Evolutionary conservation across 2,797 vertebrate species (phyloP), one percentile per base, ranked within the genome.

Genomic region (Parotocinclus haroldoi): DNA sequence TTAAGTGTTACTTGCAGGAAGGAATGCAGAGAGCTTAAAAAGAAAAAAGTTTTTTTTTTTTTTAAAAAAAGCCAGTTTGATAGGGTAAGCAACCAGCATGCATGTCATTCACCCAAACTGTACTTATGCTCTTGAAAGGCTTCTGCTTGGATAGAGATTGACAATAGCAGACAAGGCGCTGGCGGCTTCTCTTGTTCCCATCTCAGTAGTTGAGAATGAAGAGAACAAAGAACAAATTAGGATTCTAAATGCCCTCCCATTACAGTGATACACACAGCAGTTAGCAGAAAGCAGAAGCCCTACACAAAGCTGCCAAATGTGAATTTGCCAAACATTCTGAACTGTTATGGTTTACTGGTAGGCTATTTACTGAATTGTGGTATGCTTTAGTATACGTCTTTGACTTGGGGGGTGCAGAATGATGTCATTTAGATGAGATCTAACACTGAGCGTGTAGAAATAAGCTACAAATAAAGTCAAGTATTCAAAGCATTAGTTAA

Each of bases 201-300:
- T 84, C 82, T 58, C 73, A 40, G 75, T 42, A 17, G 74, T 60
- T 71, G 72, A 78, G 75, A 79, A 69, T 4, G 12, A 69, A 66
- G 72, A 76, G 75, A 86, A 87, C 86, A 88, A 89, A 83, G 76
- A 80, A 69, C 69, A 78, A 76, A 89, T 89, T 89, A 87, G 79
- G 76, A 57, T 54, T 9, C 70, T 83, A 82, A 87, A 90, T 87
- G 78, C 78, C 73, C 72, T 62, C 69, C 85, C 78, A 85, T 88
- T 89, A 83, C 78, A 81, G 37, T 61, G 83, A 88, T 80, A 85
- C 78, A 81, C 76, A 87, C 79, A 85, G 82, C 74, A 80, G 78
- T 76, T 75, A 76, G 73, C 59, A 55, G 11, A 27, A 27, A 27
- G 27, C 27, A 27, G 27, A 5, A 27, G 27, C n/a, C n/a, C n/a